Conservation (phyloP, 2,113 vertebrate genomes). For the Apus apus region DNA sequence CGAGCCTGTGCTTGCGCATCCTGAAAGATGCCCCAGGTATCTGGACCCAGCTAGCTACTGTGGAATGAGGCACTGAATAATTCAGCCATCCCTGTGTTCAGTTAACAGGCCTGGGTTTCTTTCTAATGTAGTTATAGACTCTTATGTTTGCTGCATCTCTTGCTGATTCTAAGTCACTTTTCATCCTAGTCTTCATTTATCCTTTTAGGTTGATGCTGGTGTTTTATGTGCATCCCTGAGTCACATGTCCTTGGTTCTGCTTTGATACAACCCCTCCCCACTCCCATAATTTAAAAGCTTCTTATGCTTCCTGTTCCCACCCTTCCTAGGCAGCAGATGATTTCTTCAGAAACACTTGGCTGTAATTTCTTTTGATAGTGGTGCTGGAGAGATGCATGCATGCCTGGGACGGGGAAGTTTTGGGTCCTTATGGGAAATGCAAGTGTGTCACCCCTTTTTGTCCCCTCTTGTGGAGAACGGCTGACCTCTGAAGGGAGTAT, state of each 20-base stretch:
- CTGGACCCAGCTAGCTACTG: neutral
- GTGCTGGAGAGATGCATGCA: accelerated
- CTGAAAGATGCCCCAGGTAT: neutral
- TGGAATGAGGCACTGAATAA: neutral
- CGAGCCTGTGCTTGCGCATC: neutral
- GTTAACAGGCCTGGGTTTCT: neutral
- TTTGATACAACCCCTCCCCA: neutral
- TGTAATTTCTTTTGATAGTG: accelerated
- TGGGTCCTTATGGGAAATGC: neutral
- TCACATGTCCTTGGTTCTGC: neutral
- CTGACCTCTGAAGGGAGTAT: neutral
- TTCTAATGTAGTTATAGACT: neutral
- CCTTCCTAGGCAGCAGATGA: neutral
- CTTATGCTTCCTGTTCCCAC: neutral
- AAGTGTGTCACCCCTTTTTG: neutral
- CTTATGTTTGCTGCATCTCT: neutral
- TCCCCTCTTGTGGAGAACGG: neutral
- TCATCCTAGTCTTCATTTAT: neutral
- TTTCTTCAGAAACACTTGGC: neutral
- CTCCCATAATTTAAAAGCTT: neutral
- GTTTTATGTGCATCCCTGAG: neutral
- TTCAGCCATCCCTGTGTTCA: neutral
- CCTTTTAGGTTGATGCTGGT: neutral
- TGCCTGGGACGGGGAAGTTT: neutral
- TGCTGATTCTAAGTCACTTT: neutral